Evolutionary conservation across 2,113 vertebrate species (phyloP).

Genomic region (Cervus canadensis): DNA sequence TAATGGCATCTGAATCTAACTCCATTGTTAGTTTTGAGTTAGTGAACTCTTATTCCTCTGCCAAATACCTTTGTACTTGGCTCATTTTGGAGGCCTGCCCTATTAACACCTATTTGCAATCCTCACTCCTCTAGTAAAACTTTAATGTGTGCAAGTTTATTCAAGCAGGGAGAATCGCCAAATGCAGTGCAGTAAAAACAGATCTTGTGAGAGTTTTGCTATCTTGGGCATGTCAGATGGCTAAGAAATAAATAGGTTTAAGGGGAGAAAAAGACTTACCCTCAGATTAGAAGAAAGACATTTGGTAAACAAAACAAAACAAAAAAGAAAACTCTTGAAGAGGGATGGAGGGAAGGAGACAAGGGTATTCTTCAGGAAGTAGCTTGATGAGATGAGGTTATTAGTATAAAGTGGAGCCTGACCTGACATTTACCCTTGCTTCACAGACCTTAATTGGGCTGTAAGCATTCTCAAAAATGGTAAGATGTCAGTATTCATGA

Average conservation of each 20-base stretch:
- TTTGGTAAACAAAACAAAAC: neutral
- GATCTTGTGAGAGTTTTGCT: constrained; percentile 61
- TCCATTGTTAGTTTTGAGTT: constrained; percentile 8
- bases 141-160: constrained; percentile 56
- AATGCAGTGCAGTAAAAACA: constrained; percentile 61
- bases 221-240: constrained; percentile 57
- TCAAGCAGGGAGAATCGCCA: constrained; percentile 44
- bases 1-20: constrained; percentile 9
- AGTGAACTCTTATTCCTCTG: constrained; percentile 25
- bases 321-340: neutral
- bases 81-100: constrained; percentile 42
- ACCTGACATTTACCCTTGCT: neutral
- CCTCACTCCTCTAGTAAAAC: constrained; percentile 2
- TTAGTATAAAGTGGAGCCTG: neutral
- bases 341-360: neutral
- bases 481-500: constrained; percentile 33
- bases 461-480: constrained; percentile 16
- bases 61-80: constrained; percentile 48
- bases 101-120: constrained; percentile 45
- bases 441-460: neutral
- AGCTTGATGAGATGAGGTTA: neutral
- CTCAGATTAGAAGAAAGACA: constrained; percentile 27
- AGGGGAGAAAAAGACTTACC: neutral
- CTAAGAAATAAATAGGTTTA: constrained; percentile 63
- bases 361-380: neutral